A percentile compares a stretch with the other conserved stretches of the same genome.
These are phyloP conservation scores for Acrocephalus arundinaceus DNA, from an alignment of 2,113 vertebrate genomes.

Conservation along the genomic window DNA sequence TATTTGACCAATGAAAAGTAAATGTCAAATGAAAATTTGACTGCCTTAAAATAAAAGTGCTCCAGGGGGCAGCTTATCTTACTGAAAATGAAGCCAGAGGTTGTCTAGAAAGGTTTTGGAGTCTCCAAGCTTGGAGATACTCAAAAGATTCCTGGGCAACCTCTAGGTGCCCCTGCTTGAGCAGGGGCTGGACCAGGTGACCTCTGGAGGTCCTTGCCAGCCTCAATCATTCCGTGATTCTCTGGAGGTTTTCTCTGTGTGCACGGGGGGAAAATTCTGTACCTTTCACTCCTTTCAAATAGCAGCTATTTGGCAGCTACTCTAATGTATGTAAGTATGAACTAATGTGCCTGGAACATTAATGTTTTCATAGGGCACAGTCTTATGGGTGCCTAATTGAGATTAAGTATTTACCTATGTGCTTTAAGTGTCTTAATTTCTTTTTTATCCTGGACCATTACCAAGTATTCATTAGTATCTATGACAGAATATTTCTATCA, in stretches of 20 bases:
- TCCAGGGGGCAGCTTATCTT: neutral
- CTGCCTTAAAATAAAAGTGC: neutral
- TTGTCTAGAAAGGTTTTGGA: neutral
- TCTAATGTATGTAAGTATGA: neutral
- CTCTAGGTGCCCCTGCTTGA: neutral
- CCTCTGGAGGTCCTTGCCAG: neutral
- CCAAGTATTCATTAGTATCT: neutral
- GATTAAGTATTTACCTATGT: neutral
- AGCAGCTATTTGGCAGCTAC: neutral
- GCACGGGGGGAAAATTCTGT: rapidly evolving
- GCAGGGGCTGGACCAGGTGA: neutral
- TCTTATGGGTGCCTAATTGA: neutral
- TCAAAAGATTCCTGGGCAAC: neutral
- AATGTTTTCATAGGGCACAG: neutral
- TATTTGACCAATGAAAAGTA: neutral
- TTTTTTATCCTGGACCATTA: neutral
- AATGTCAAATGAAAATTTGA: neutral
- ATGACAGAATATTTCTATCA: neutral
- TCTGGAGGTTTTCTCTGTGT: neutral
- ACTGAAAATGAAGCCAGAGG: neutral
- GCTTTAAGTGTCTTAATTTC: neutral
- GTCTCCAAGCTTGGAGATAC: neutral
- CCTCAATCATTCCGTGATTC: neutral
- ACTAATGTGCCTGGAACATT: neutral
- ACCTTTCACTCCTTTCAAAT: neutral